phyloP scores from a whole-genome alignment of 1,140 invertebrate species.

The Temnothorax longispinosus region DNA sequence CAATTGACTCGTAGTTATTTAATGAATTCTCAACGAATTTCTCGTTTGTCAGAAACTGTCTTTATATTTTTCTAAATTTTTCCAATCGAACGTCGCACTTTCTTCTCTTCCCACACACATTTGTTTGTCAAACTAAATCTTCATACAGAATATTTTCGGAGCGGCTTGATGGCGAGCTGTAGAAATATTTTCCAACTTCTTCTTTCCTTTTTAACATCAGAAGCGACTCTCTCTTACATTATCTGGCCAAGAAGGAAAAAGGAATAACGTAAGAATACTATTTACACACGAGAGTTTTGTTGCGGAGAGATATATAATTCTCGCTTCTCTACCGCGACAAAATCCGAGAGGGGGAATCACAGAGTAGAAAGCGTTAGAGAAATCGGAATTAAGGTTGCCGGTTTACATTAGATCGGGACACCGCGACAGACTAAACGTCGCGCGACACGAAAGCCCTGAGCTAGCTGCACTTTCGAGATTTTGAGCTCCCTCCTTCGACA shows the following conservation, averaged over 20 bases:
- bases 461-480: constrained; percentile 50
- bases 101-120: not conserved
- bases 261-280: not conserved
- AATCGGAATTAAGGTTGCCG: not conserved
- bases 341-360: not conserved
- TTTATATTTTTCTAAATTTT: not conserved
- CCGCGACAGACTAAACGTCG: constrained; percentile 30
- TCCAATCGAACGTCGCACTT: not conserved
- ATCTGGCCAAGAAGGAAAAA: not conserved
- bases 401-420: constrained; percentile 39
- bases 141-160: not conserved
- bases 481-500: constrained; percentile 53
- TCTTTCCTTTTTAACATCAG: not conserved
- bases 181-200: not conserved
- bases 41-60: not conserved
- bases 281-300: not conserved
- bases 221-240: not conserved
- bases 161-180: not conserved
- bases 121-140: not conserved
- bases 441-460: constrained; percentile 32
- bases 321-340: not conserved
- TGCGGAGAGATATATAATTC: not conserved
- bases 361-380: constrained; percentile 22
- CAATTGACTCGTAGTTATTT: not conserved
- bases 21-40: not conserved